Conservation (phyloP, 1,140 invertebrate genomes). For the Lordiphosa clarofinis region DNA sequence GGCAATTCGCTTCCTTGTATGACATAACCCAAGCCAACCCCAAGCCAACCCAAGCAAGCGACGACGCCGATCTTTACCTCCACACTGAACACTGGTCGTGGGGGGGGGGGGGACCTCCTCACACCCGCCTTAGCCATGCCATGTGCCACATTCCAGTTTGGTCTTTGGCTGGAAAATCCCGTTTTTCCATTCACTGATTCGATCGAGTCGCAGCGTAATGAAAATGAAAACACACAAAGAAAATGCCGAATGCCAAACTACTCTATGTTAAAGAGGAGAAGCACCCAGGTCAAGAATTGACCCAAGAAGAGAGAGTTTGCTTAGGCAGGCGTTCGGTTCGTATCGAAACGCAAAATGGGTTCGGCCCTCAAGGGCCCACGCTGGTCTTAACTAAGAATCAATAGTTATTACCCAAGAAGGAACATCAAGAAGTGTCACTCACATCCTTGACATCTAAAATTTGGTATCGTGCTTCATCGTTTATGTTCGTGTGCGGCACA, state of each 20-base stretch:
- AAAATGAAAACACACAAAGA: conserved; percentile 48
- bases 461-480: no score
- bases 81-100: conserved; percentile 35
- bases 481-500: no score
- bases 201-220: conserved; percentile 64
- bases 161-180: conserved; percentile 59
- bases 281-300: no score
- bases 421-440: no score
- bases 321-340: no score
- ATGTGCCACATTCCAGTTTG: conserved; percentile 71
- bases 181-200: conserved; percentile 75
- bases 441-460: no score
- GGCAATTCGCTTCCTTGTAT: conserved; percentile 70
- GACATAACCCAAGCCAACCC: conserved; percentile 57
- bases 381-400: no score
- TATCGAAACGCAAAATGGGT: no score
- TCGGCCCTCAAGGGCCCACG: no score
- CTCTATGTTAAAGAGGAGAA: background rate
- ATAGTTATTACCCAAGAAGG: no score
- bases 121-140: conserved; percentile 10
- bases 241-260: background rate
- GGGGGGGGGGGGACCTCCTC: no score
- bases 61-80: conserved; percentile 70
- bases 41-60: conserved; percentile 20
- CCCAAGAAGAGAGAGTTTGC: no score